phyloP scores from a whole-genome alignment of 2,888 invertebrate species.

The Brachypalpus laphriformis region DNA sequence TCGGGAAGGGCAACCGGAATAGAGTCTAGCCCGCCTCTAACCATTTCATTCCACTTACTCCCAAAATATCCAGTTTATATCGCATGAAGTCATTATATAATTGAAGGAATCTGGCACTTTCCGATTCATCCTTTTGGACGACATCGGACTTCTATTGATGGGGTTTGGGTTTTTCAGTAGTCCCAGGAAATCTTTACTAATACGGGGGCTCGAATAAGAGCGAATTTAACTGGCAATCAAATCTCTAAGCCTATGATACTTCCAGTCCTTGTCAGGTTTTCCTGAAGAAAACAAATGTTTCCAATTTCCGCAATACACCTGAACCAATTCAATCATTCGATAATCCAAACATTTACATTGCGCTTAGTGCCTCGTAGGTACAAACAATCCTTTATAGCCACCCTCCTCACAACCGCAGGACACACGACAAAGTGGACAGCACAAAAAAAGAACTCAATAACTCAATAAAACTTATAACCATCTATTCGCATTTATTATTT shows the following conservation, averaged over 20 bases:
- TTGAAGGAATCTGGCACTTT: no score
- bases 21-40: no score
- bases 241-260: not conserved
- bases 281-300: not conserved
- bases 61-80: no score
- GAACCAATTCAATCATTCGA: slow-evolving; percentile 24
- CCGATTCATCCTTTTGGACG: no score
- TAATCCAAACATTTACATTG: slow-evolving; percentile 36
- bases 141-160: no score
- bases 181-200: no score
- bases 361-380: not conserved
- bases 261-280: not conserved
- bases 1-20: no score
- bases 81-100: no score
- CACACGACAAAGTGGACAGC: slow-evolving; percentile 13
- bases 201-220: no score
- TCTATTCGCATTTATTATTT: slow-evolving; percentile 62
- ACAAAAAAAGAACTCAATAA: slow-evolving; percentile 23
- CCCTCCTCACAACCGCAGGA: not conserved
- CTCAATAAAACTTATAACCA: slow-evolving; percentile 51
- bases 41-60: no score
- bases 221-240: no score
- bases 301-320: slow-evolving; percentile 5
- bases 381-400: slow-evolving; percentile 4
- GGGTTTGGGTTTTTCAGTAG: no score